phyloP scores from a whole-genome alignment of 2,888 invertebrate genomes.

The Dryomyza anilis region DNA sequence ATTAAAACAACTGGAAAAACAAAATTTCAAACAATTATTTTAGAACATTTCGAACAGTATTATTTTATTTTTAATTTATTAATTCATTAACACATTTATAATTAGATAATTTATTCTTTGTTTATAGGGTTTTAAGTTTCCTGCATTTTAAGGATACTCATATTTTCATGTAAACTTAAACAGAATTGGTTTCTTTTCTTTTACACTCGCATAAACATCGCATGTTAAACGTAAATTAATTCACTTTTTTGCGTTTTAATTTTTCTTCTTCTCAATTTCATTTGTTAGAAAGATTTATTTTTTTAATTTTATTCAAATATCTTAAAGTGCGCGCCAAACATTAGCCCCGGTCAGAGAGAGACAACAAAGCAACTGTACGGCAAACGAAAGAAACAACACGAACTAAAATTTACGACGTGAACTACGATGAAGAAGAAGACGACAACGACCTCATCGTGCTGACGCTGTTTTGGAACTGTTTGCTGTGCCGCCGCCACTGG shows the following conservation, averaged over 20 bases:
- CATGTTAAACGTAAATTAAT: neutral
- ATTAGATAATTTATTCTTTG: too few relatives aligned
- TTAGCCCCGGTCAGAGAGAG: neutral
- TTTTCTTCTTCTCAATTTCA: neutral
- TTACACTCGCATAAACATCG: neutral
- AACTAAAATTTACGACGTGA: neutral
- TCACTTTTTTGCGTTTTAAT: too few relatives aligned
- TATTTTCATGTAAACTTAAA: too few relatives aligned
- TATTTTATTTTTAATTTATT: too few relatives aligned
- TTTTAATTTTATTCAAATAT: conserved; percentile 3
- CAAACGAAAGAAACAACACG: neutral
- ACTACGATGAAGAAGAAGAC: neutral
- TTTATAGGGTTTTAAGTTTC: too few relatives aligned
- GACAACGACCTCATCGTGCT: conserved; percentile 1
- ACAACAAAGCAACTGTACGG: neutral
- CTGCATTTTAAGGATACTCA: too few relatives aligned
- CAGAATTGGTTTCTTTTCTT: neutral
- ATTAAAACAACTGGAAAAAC: too few relatives aligned
- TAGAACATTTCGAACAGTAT: too few relatives aligned
- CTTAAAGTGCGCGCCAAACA: neutral
- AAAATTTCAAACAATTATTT: too few relatives aligned
- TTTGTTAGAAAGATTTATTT: neutral
- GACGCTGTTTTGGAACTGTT: conserved; percentile 13
- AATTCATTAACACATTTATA: too few relatives aligned
- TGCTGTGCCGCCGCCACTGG: neutral